Evolutionary conservation across 2,113 vertebrate genomes (phyloP).

Genomic region (Hypomesus transpacificus): DNA sequence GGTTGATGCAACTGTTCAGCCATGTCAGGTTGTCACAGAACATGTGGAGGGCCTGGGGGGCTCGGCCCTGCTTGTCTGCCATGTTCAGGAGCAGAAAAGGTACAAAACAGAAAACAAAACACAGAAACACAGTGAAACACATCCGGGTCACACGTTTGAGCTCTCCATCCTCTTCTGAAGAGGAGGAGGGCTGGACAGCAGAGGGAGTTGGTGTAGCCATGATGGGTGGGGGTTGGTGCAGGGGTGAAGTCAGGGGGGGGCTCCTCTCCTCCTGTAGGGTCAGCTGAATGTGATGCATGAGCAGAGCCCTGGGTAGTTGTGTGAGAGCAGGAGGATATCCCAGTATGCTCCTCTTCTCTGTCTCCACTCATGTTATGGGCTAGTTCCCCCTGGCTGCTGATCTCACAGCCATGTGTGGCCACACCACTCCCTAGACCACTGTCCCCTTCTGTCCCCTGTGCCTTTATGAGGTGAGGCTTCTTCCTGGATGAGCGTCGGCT

Average conservation of each 20-base stretch:
- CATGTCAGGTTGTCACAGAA: conserved; percentile 84
- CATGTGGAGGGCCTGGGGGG: conserved; percentile 79
- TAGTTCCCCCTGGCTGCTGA: conserved; percentile 54
- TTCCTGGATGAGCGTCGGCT: conserved; percentile 58
- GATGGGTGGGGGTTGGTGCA: neutral
- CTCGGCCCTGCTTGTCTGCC: conserved; percentile 64
- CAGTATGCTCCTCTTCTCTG: neutral
- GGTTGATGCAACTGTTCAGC: conserved; percentile 87
- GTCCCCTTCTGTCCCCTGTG: conserved; percentile 62
- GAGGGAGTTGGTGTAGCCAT: neutral
- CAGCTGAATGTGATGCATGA: neutral
- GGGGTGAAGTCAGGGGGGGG: neutral
- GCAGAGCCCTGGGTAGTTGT: conserved; percentile 1
- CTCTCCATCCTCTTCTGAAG: conserved; percentile 68
- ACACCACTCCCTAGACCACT: conserved; percentile 67
- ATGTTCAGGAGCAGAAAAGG: conserved; percentile 83
- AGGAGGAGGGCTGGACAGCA: conserved; percentile 19
- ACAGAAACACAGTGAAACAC: conserved; percentile 83
- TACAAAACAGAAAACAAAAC: conserved; percentile 76
- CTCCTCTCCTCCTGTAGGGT: neutral
- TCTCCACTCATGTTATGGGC: conserved; percentile 18
- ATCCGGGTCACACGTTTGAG: conserved; percentile 74
- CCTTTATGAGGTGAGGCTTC: conserved; percentile 33
- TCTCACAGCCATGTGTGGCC: conserved; percentile 53
- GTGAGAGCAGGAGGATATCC: neutral